A percentile compares a stretch with the other conserved stretches of the same genome.
These are phyloP conservation scores for Poicephalus meyeri DNA, from an alignment of 2,113 vertebrate genomes.

Conservation along the genomic window DNA sequence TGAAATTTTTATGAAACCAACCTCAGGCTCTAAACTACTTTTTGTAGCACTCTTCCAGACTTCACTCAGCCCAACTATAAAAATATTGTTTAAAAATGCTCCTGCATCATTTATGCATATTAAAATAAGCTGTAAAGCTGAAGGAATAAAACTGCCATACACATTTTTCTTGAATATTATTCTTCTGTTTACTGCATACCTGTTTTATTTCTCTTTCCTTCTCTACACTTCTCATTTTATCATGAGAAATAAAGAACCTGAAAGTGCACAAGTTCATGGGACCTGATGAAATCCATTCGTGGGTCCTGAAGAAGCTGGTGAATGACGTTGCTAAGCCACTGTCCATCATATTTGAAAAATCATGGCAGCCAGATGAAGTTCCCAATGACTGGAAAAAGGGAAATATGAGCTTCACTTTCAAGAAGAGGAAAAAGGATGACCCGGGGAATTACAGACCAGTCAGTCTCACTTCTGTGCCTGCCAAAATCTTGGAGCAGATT, in stretches of 20 bases:
- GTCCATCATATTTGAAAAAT: too few relatives aligned
- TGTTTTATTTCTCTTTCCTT: neutral
- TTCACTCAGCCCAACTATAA: neutral
- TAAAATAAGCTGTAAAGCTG: neutral
- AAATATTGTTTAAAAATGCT: neutral
- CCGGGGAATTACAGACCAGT: too few relatives aligned
- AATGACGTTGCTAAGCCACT: too few relatives aligned
- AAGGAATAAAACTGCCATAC: neutral
- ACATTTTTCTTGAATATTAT: neutral
- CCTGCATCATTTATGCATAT: neutral
- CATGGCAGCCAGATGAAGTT: too few relatives aligned
- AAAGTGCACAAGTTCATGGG: too few relatives aligned
- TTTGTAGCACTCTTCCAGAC: neutral
- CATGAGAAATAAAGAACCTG: neutral
- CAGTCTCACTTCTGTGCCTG: too few relatives aligned
- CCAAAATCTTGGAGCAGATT: too few relatives aligned
- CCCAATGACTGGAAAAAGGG: too few relatives aligned
- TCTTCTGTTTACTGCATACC: neutral
- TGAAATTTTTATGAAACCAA: neutral
- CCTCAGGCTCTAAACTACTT: neutral
- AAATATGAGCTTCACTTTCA: too few relatives aligned
- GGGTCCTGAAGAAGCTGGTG: too few relatives aligned
- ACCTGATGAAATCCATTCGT: too few relatives aligned
- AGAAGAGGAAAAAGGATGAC: too few relatives aligned
- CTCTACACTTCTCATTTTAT: neutral